phyloP scores from a whole-genome alignment of 2,888 invertebrate species.

The Tetragnatha montana region DNA sequence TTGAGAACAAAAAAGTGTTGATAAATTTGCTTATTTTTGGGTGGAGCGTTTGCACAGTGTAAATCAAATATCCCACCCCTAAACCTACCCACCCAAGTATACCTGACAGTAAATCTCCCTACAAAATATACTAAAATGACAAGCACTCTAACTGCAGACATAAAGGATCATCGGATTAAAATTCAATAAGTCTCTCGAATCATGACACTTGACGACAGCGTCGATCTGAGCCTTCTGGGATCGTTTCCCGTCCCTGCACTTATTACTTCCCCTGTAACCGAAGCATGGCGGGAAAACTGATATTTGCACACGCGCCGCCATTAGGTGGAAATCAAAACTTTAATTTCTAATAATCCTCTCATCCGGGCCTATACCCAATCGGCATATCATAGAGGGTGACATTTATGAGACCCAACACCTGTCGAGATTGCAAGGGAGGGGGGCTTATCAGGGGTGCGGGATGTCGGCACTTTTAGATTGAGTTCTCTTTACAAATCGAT shows the following conservation, averaged over 20 bases:
- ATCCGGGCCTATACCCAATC: neutral
- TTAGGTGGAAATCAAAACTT: neutral
- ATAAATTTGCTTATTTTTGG: no score
- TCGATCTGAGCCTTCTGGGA: neutral
- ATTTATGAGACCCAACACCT: neutral
- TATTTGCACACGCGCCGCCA: neutral
- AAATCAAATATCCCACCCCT: neutral
- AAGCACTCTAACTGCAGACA: neutral
- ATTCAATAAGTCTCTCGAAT: neutral
- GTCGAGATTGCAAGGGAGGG: neutral
- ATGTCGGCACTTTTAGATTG: no score
- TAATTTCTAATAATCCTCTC: neutral
- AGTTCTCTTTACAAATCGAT: no score
- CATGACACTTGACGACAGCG: neutral
- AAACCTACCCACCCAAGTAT: neutral
- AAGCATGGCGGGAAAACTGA: neutral
- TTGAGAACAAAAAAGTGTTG: no score
- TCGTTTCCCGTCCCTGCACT: neutral
- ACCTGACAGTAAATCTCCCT: neutral
- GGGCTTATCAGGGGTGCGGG: no score
- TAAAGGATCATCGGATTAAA: neutral
- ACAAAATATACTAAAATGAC: neutral
- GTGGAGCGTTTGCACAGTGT: neutral
- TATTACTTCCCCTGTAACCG: neutral
- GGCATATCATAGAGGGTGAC: neutral